phyloP scores from a whole-genome alignment of 2,113 vertebrate species.

The Muscicapa adusta region DNA sequence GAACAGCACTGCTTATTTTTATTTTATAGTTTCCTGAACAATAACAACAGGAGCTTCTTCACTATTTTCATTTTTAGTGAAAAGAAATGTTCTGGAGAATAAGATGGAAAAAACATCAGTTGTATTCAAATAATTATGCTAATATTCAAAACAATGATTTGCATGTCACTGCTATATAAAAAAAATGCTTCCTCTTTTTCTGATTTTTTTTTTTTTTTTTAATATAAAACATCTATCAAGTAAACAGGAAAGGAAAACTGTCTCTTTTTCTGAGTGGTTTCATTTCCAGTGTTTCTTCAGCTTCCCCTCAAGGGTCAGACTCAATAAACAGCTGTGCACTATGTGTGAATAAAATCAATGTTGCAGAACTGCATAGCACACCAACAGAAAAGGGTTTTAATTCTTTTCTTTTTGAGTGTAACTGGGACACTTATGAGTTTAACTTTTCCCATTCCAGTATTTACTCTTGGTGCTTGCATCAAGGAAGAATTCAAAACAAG shows the following conservation, averaged over 20 bases:
- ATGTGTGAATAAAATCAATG: constrained; percentile 67
- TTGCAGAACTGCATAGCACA: constrained; percentile 40
- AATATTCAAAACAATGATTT: constrained; percentile 24
- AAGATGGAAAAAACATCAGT: background rate
- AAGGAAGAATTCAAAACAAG: constrained; percentile 39
- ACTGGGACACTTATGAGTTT: constrained; percentile 38
- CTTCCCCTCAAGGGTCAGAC: constrained; percentile 63
- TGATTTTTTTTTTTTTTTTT: background rate
- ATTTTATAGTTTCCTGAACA: background rate
- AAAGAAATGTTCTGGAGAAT: background rate
- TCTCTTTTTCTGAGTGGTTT: constrained; percentile 63
- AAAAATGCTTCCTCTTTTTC: background rate
- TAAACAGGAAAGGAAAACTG: constrained; percentile 66
- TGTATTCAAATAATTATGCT: constrained; percentile 21
- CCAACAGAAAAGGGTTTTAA: constrained; percentile 17
- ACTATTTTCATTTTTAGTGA: background rate
- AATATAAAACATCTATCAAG: constrained; percentile 54
- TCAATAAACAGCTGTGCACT: constrained; percentile 71
- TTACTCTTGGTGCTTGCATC: constrained; percentile 32
- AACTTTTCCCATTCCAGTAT: constrained; percentile 48
- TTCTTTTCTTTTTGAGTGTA: constrained; percentile 45
- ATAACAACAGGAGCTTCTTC: background rate
- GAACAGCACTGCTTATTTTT: background rate
- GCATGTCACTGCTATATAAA: background rate
- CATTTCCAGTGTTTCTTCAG: constrained; percentile 67